A percentile compares a stretch with the other conserved stretches of the same genome.
Conservation (phyloP, 2,797 vertebrate genomes). For the Chanos chanos region DNA sequence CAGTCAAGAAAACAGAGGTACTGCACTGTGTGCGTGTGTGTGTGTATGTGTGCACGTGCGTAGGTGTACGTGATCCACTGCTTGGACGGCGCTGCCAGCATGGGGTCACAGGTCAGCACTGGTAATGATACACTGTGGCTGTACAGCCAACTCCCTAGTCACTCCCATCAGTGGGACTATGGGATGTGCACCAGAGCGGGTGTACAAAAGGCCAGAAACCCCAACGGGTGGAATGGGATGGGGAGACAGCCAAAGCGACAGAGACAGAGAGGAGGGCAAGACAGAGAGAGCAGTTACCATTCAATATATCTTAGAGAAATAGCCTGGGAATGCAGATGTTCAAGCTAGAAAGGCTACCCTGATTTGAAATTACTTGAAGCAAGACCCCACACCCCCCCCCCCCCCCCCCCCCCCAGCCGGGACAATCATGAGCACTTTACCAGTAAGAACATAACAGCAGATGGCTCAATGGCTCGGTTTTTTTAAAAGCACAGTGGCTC, state of each 20-base stretch:
- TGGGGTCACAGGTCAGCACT: slow-evolving; percentile 18
- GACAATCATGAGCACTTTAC: no score
- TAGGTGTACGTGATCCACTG: not conserved
- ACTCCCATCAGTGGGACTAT: slow-evolving; percentile 14
- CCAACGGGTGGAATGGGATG: not conserved
- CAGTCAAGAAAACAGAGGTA: no score
- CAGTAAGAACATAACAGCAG: no score
- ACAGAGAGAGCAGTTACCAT: not conserved
- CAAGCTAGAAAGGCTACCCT: no score
- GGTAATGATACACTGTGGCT: slow-evolving; percentile 11
- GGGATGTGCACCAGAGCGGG: slow-evolving; percentile 3
- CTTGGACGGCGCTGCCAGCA: slow-evolving; percentile 6
- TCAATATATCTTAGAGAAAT: not conserved
- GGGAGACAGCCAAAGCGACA: not conserved
- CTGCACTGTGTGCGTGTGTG: slow-evolving; percentile 29
- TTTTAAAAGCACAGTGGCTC: no score
- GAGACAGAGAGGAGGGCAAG: not conserved
- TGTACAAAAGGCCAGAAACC: not conserved
- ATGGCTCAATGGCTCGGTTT: no score
- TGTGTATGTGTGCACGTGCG: slow-evolving; percentile 18
- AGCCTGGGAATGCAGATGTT: not conserved
- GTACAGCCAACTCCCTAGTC: slow-evolving; percentile 1
- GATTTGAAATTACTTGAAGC: no score
- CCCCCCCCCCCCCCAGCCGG: no score
- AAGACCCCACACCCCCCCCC: no score